Evolutionary conservation across 2,797 vertebrate genomes (phyloP), one percentile per base, ranked within the genome.

Genomic region (Hypotaenidia okinawae): DNA sequence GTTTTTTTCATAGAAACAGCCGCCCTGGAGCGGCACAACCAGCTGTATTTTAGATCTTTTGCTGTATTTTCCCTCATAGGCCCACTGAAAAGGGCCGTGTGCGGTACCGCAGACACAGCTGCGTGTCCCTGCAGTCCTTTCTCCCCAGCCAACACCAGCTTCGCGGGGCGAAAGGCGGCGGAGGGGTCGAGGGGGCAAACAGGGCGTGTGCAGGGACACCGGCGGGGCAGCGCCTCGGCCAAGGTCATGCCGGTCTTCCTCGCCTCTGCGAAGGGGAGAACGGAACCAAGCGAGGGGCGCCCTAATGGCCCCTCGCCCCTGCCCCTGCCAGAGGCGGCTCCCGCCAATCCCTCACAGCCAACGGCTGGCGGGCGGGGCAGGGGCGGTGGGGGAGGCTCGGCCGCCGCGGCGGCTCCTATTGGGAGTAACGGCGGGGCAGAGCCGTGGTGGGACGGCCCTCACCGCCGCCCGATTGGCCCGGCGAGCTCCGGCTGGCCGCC

Each of bases 41-140:
- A 5, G 1, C 28, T 1, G 5, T 1, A 1, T 24, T 49, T 49
- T 45, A 28, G 9, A 54, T 23, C 30, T 11, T 11, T 1, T 0
- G 3, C 32, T 5, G 0, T 8, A 0, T 3, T 66, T 23, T 45
- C 24, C 55, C 28, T 1, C 2, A 27, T 19, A 27, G 8, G 27
- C 27, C 35, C 8, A 35, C 3, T 0, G 54, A 28, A 41, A 23
- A 5, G 49, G 54, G 79, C 64, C 10, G 0, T 0, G 54, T 5
- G 39, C 74, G 8, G 83, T 10, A 6, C 75, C 11, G 14, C 47
- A 9, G 55, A 5, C 39, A 9, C 57, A 3, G 82, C 59, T 1
- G 72, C 61, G 3, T 3, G 28, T 2, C 43, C 85, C 1, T 2
- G 16, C 73, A 7, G 4, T 3, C 6, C 37, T 58, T 10, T 3